Conservation (phyloP, 2,888 invertebrate genomes). For the Hoplodrina blanda region DNA sequence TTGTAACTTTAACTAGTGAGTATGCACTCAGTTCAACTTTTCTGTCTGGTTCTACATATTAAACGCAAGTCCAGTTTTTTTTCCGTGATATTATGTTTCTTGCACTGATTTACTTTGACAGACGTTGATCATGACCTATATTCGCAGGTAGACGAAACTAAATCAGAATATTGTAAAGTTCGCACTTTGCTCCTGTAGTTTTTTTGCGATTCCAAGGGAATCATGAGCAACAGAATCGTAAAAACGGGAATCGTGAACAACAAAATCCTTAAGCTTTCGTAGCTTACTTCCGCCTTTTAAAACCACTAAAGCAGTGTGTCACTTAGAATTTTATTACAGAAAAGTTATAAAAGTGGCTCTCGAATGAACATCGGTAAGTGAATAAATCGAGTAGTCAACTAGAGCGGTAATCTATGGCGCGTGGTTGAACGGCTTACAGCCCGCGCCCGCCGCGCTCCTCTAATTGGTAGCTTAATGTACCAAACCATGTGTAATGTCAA, state of each 20-base stretch:
- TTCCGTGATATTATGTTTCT: neutral
- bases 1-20: too few species aligned
- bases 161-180: neutral
- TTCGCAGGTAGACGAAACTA: neutral
- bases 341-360: slow-evolving; percentile 48
- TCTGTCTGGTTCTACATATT: neutral
- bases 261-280: neutral
- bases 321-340: slow-evolving; percentile 21
- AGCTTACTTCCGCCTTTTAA: slow-evolving; percentile 7
- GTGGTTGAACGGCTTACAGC: slow-evolving; percentile 60
- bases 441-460: slow-evolving; percentile 44
- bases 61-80: neutral
- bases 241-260: neutral
- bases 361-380: slow-evolving; percentile 52
- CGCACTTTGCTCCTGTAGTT: too few species aligned
- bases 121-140: too few species aligned
- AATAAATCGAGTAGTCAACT: slow-evolving; percentile 69
- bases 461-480: slow-evolving; percentile 67
- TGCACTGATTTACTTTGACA: neutral
- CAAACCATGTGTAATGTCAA: slow-evolving; percentile 71
- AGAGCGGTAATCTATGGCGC: slow-evolving; percentile 66
- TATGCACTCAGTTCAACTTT: too few species aligned
- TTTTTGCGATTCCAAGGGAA: neutral
- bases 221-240: neutral
- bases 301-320: slow-evolving; percentile 12